These are phyloP conservation scores for Myotis daubentonii DNA, from an alignment of 2,797 vertebrate genomes.

Conservation along the genomic window DNA sequence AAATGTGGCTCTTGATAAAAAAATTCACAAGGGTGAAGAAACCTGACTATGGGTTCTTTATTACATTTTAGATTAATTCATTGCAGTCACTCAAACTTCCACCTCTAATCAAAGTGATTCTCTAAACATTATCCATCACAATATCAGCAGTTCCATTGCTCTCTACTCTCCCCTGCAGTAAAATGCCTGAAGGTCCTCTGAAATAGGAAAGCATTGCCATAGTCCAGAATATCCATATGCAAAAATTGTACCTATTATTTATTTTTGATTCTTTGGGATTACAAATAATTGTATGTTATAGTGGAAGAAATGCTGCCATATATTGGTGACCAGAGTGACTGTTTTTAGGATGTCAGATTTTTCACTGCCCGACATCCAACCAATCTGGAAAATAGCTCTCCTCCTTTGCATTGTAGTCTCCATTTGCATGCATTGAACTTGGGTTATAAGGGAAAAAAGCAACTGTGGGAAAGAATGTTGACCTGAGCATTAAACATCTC, in stretches of 20 bases:
- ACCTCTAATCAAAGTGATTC: neutral
- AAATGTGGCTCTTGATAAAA: neutral
- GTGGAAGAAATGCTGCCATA: neutral
- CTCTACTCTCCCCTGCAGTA: neutral
- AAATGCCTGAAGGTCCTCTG: neutral
- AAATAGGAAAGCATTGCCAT: neutral
- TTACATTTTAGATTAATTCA: slow-evolving; percentile 28
- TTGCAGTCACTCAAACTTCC: neutral
- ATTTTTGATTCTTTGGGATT: neutral
- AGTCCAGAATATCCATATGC: neutral
- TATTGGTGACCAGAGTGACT: neutral
- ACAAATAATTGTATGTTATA: neutral
- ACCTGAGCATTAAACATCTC: neutral
- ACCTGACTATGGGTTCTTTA: neutral
- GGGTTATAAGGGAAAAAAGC: neutral
- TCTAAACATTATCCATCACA: neutral
- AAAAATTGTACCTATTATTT: neutral
- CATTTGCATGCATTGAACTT: neutral
- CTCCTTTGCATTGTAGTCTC: neutral
- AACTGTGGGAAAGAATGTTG: neutral
- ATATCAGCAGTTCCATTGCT: neutral
- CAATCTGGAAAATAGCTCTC: neutral
- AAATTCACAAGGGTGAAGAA: neutral
- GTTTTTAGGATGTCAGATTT: neutral
- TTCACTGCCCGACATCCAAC: neutral